A percentile compares a stretch with the other conserved stretches of the same genome.
These are phyloP conservation scores for Sarcophaga rosellei DNA, from an alignment of 2,888 invertebrate genomes.

Conservation along the genomic window DNA sequence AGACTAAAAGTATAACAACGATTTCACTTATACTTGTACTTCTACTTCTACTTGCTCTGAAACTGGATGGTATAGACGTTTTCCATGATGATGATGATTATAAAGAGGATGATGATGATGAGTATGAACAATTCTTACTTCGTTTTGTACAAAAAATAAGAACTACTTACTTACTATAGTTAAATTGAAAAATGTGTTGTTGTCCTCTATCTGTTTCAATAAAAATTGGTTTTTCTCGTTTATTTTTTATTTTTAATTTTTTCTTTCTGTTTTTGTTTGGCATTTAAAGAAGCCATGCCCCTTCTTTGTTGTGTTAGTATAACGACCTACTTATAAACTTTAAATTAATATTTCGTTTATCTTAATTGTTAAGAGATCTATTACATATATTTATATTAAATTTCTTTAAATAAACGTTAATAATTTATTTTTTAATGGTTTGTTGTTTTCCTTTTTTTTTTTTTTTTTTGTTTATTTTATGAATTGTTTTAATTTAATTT, in stretches of 20 bases:
- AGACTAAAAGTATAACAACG: not conserved
- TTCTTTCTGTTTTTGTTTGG: slow-evolving; percentile 16
- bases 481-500: slow-evolving; percentile 7
- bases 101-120: slow-evolving; percentile 53
- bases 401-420: slow-evolving; percentile 58
- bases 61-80: not conserved
- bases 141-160: slow-evolving; percentile 45
- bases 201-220: slow-evolving; percentile 28
- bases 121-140: slow-evolving; percentile 57
- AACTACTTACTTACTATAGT: slow-evolving; percentile 15
- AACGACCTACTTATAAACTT: not conserved
- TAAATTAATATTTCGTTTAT: slow-evolving; percentile 31
- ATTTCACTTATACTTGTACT: not conserved
- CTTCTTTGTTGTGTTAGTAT: slow-evolving; percentile 37
- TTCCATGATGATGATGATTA: slow-evolving; percentile 29
- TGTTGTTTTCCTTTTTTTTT: slow-evolving; percentile 64
- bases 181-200: slow-evolving; percentile 43
- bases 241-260: slow-evolving; percentile 15
- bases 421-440: slow-evolving; percentile 44
- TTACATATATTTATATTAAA: slow-evolving; percentile 44
- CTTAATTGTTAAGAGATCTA: slow-evolving; percentile 55
- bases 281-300: not conserved
- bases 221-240: slow-evolving; percentile 20
- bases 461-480: not conserved
- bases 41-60: not conserved